phyloP scores from a whole-genome alignment of 2,888 invertebrate species.

The Himalopsyche tibetana region DNA sequence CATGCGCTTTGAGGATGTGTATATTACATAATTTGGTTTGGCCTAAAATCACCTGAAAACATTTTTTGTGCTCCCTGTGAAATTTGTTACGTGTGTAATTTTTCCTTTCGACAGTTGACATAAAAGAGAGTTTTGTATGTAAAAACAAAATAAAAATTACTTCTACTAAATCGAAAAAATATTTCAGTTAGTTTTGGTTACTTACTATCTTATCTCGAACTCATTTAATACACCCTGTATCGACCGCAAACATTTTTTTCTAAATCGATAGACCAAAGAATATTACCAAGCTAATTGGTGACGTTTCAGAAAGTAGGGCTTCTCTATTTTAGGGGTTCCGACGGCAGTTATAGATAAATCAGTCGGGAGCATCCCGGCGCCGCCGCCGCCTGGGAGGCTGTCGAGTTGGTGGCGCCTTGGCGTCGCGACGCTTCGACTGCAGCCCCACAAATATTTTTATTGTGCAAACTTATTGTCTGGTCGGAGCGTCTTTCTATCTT shows the following conservation, averaged over 20 bases:
- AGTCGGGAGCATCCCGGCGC: slow-evolving; percentile 51
- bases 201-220: too few species aligned
- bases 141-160: too few species aligned
- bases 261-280: slow-evolving; percentile 16
- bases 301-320: slow-evolving; percentile 34
- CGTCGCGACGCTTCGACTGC: slow-evolving; percentile 58
- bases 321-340: slow-evolving; percentile 34
- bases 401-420: slow-evolving; percentile 53
- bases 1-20: too few species aligned
- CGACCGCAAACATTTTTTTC: not conserved
- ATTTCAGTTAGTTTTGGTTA: too few species aligned
- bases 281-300: slow-evolving; percentile 24
- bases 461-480: slow-evolving; percentile 63
- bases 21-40: too few species aligned
- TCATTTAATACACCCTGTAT: not conserved
- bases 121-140: too few species aligned
- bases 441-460: slow-evolving; percentile 65
- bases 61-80: too few species aligned
- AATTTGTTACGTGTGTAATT: too few species aligned
- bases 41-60: too few species aligned
- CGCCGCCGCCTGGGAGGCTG: slow-evolving; percentile 50
- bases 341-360: slow-evolving; percentile 61
- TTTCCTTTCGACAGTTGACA: too few species aligned
- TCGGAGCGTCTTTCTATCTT: slow-evolving; percentile 51
- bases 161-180: too few species aligned